A percentile compares a stretch with the other conserved stretches of the same genome.
Evolutionary conservation across 2,797 vertebrate species (phyloP).

Genomic region (Diplodus puntazzo): DNA sequence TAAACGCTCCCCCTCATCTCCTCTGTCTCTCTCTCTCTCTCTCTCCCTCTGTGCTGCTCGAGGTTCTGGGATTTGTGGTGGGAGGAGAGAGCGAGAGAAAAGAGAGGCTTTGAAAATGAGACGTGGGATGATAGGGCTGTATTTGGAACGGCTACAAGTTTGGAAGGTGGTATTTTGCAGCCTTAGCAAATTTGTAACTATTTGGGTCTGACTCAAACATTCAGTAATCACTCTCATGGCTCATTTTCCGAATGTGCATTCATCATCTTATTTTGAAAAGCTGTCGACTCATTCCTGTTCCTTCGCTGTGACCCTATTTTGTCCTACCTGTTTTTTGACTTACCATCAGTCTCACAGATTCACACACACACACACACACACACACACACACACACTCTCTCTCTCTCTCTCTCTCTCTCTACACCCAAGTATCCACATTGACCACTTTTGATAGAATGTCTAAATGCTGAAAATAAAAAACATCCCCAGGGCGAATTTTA

Average conservation of each 20-base stretch:
- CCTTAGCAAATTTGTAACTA: conserved; percentile 82
- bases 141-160: conserved; percentile 77
- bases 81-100: conserved; percentile 75
- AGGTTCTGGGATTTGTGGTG: conserved; percentile 70
- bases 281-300: conserved; percentile 65
- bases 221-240: conserved; percentile 68
- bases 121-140: conserved; percentile 80
- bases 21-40: conserved; percentile 55
- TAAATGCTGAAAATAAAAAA: conserved; percentile 81
- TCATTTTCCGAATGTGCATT: conserved; percentile 57
- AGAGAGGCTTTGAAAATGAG: conserved; percentile 83
- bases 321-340: conserved; percentile 44
- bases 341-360: conserved; percentile 27
- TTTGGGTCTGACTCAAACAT: conserved; percentile 75
- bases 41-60: conserved; percentile 22
- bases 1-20: conserved; percentile 82
- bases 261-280: conserved; percentile 70
- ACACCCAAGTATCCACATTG: conserved; percentile 67
- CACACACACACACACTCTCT: conserved; percentile 5
- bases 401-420: conserved; percentile 52
- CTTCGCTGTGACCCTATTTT: conserved; percentile 60
- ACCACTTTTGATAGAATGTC: conserved; percentile 79
- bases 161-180: conserved; percentile 83
- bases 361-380: conserved; percentile 7
- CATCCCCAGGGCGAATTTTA: conserved; percentile 77